Percentiles rank a stretch among this genome's conserved stretches.
Conservation (phyloP, 2,888 invertebrate genomes). For the Willowsia nigromaculata region DNA sequence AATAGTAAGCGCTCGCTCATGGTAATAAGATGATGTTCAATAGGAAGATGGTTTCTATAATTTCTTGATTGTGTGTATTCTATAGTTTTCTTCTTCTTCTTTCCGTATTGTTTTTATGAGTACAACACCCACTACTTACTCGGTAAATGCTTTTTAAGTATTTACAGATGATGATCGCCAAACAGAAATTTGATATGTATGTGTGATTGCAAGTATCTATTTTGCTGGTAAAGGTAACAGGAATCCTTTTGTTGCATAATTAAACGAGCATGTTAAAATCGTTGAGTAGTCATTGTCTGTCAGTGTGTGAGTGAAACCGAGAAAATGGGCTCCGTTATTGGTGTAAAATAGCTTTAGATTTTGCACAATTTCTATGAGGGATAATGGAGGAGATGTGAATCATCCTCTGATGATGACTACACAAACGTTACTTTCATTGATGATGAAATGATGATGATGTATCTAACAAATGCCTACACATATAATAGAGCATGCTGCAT, state of each 20-base stretch:
- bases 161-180: neutral
- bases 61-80: neutral
- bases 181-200: neutral
- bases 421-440: slow-evolving; percentile 29
- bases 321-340: neutral
- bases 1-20: neutral
- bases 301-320: neutral
- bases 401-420: neutral
- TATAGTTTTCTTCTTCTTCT: neutral
- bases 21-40: neutral
- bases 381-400: neutral
- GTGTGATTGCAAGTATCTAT: neutral
- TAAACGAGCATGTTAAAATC: neutral
- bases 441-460: neutral
- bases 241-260: neutral
- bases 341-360: neutral
- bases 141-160: neutral
- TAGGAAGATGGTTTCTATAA: neutral
- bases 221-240: neutral
- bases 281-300: no score
- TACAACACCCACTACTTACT: neutral
- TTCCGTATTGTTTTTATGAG: neutral
- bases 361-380: neutral
- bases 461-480: neutral
- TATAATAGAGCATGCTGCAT: neutral